phyloP scores from a whole-genome alignment of 2,888 invertebrate species.

The Rhimphoctona megacephalus region DNA sequence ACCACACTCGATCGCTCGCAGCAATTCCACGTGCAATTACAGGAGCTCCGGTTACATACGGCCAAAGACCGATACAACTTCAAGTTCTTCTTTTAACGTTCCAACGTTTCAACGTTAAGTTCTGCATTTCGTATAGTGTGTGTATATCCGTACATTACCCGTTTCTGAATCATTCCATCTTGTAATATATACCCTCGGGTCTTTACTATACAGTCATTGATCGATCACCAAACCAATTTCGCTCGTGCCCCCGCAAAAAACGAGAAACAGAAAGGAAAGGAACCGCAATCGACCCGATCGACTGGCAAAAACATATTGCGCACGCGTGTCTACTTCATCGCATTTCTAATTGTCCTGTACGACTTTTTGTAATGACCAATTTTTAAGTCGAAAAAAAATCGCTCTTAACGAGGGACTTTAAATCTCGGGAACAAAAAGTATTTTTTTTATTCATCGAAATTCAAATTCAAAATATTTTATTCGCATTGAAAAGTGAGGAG shows the following conservation, averaged over 20 bases:
- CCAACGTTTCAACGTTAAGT: no score
- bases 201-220: conserved; percentile 42
- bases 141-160: conserved; percentile 24
- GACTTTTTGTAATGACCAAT: not conserved
- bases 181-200: conserved; percentile 24
- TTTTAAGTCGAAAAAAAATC: not conserved
- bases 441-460: not conserved
- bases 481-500: not conserved
- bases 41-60: not conserved
- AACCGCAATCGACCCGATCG: not conserved
- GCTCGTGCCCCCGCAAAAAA: conserved; percentile 2
- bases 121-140: conserved; percentile 13
- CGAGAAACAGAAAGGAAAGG: not conserved
- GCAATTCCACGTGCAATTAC: conserved; percentile 60
- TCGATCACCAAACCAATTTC: conserved; percentile 57
- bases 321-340: not conserved
- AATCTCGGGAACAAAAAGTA: not conserved
- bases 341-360: not conserved
- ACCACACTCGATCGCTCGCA: conserved; percentile 59
- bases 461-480: not conserved
- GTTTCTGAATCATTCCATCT: conserved; percentile 62
- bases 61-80: conserved; percentile 35
- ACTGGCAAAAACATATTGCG: not conserved
- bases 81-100: no score
- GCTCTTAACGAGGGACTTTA: no score